Conservation (phyloP, 2,888 invertebrate genomes). For the Mayetiola destructor region DNA sequence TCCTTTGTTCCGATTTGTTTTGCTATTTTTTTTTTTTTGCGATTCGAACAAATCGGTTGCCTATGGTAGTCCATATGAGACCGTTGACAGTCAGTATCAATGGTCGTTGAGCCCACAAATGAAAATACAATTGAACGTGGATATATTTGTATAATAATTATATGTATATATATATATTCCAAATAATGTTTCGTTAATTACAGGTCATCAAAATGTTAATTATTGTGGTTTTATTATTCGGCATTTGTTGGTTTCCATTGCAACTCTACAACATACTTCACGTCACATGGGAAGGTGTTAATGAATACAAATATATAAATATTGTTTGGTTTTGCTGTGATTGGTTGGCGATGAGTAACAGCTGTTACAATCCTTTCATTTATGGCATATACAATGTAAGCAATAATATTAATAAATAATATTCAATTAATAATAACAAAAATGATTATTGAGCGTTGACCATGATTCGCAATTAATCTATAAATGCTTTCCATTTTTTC, state of each 20-base stretch:
- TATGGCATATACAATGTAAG: conserved; percentile 81
- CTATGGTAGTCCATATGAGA: too few species aligned
- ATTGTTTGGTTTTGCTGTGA: conserved; percentile 76
- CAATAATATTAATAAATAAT: conserved; percentile 22
- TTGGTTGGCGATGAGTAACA: conserved; percentile 80
- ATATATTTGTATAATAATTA: too few species aligned
- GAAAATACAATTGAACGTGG: too few species aligned
- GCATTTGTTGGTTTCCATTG: conserved; percentile 70
- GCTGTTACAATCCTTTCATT: conserved; percentile 80
- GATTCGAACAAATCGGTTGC: too few species aligned
- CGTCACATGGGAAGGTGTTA: conserved; percentile 52
- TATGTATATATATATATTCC: conserved; percentile 15
- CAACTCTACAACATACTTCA: conserved; percentile 59
- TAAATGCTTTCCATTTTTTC: neutral
- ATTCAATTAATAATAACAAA: too few species aligned
- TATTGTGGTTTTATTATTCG: conserved; percentile 66
- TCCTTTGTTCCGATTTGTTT: too few species aligned
- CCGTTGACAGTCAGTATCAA: too few species aligned
- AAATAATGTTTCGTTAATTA: conserved; percentile 13
- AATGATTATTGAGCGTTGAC: too few species aligned
- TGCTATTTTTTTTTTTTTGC: too few species aligned
- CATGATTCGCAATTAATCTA: neutral
- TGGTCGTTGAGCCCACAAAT: too few species aligned
- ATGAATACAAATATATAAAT: conserved; percentile 66
- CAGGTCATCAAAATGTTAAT: conserved; percentile 85